Evolutionary conservation across 2,797 vertebrate genomes (phyloP).

Genomic region (Monodelphis domestica): DNA sequence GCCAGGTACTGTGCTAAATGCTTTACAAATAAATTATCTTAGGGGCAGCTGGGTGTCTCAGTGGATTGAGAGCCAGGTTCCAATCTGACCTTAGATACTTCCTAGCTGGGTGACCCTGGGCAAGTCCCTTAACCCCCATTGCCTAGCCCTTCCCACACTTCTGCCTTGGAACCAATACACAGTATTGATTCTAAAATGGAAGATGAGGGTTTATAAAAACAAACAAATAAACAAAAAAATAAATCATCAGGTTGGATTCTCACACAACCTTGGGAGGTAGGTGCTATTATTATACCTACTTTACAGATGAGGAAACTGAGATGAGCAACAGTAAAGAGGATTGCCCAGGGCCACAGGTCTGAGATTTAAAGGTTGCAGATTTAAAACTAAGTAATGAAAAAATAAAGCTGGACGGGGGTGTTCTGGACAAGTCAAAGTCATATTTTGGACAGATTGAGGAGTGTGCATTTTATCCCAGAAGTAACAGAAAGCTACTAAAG

Average conservation of each 20-base stretch:
- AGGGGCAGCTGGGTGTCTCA: too few relatives aligned
- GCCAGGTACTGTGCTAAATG: not conserved
- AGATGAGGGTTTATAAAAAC: too few relatives aligned
- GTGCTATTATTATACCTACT: not conserved
- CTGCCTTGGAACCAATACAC: too few relatives aligned
- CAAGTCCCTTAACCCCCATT: too few relatives aligned
- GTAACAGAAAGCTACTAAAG: not conserved
- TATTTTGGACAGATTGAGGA: not conserved
- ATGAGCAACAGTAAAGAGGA: not conserved
- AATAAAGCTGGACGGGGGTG: not conserved
- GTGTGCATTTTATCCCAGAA: not conserved
- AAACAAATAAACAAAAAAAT: too few relatives aligned
- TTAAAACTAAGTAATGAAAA: not conserved
- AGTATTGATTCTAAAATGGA: too few relatives aligned
- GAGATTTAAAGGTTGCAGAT: too few relatives aligned
- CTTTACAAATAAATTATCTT: not conserved
- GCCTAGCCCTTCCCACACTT: too few relatives aligned
- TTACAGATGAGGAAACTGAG: not conserved
- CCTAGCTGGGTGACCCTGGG: too few relatives aligned
- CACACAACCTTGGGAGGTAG: not conserved
- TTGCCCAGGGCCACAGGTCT: not conserved
- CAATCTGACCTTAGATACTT: too few relatives aligned
- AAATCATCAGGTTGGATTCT: not conserved
- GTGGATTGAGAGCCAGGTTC: too few relatives aligned
- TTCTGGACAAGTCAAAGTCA: not conserved